These are phyloP conservation scores for Peucedramus taeniatus DNA, from an alignment of 2,113 vertebrate genomes.

Conservation along the genomic window DNA sequence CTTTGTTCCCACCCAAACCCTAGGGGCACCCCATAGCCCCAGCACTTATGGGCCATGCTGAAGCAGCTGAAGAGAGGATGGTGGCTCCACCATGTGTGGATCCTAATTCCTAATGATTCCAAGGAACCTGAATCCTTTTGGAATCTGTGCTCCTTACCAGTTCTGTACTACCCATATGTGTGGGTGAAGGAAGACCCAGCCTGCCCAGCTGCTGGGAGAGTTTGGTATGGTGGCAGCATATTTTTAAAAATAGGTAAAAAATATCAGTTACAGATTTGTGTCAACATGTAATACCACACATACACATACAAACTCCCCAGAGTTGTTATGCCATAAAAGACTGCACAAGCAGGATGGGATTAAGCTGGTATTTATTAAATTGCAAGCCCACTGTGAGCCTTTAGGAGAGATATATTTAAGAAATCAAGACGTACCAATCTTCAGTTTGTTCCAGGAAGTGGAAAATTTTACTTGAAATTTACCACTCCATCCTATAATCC, in stretches of 20 bases:
- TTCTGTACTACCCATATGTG: rapidly evolving
- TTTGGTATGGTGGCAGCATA: neutral
- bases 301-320: neutral
- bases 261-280: neutral
- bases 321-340: neutral
- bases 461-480: neutral
- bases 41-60: neutral
- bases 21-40: neutral
- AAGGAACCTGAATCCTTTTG: neutral
- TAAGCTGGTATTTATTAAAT: neutral
- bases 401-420: neutral
- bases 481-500: neutral
- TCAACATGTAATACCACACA: neutral
- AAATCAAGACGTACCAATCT: neutral
- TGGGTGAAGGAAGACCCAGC: neutral
- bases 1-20: neutral
- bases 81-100: neutral
- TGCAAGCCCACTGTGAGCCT: neutral
- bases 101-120: neutral
- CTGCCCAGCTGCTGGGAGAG: neutral
- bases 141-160: neutral
- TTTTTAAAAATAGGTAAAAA: neutral
- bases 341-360: neutral
- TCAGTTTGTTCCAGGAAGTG: neutral
- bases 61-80: rapidly evolving